phyloP scores from a whole-genome alignment of 2,113 vertebrate species.

The Notarius quadriscutis region DNA sequence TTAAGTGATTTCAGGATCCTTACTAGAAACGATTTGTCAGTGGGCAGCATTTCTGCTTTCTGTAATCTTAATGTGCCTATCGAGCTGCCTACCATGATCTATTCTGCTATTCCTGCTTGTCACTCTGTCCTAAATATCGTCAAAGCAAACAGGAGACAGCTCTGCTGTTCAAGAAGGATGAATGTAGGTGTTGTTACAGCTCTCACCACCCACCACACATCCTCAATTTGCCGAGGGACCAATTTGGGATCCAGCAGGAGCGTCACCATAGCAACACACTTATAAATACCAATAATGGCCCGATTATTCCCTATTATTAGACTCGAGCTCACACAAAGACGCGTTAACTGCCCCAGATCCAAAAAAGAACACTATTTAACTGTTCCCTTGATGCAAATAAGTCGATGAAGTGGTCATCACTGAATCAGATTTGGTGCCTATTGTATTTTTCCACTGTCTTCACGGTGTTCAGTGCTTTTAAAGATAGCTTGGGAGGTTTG shows the following conservation, averaged over 20 bases:
- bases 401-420: conserved; percentile 37
- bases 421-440: conserved; percentile 28
- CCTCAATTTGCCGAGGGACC: conserved; percentile 42
- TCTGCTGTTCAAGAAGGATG: conserved; percentile 49
- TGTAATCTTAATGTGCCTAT: conserved; percentile 11
- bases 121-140: conserved; percentile 50
- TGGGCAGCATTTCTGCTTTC: not conserved
- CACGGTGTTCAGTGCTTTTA: conserved; percentile 19
- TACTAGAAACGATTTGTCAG: not conserved
- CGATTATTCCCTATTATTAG: conserved; percentile 66
- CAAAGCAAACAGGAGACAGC: conserved; percentile 48
- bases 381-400: conserved; percentile 52
- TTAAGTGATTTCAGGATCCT: not conserved
- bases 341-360: conserved; percentile 42
- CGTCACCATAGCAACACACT: conserved; percentile 63
- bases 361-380: conserved; percentile 47
- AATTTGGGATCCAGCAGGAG: conserved; percentile 54
- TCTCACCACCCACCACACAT: conserved; percentile 53
- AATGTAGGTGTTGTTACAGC: conserved; percentile 58
- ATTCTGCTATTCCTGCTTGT: conserved; percentile 33
- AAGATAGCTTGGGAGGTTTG: conserved; percentile 11
- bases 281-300: conserved; percentile 63
- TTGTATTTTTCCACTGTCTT: conserved; percentile 37
- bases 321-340: conserved; percentile 51
- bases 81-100: not conserved